Evolutionary conservation across 2,113 vertebrate genomes (phyloP).

Genomic region (Pluvialis apricaria): DNA sequence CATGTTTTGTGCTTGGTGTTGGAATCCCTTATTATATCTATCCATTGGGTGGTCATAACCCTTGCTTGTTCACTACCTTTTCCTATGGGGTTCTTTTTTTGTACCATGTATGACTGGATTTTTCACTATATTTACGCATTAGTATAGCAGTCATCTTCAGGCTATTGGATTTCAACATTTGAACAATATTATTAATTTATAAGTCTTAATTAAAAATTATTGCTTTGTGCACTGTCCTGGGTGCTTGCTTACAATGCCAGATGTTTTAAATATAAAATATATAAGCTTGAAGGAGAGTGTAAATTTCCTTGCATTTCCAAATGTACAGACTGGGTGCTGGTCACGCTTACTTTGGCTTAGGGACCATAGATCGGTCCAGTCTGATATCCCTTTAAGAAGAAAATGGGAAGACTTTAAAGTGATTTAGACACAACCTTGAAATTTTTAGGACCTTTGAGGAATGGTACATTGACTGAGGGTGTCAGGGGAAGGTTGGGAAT

Average conservation of each 20-base stretch:
- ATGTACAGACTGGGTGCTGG: neutral
- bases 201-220: neutral
- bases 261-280: neutral
- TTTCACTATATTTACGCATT: neutral
- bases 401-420: neutral
- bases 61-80: neutral
- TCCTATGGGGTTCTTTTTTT: neutral
- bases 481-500: neutral
- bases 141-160: neutral
- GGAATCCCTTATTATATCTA: neutral
- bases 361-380: neutral
- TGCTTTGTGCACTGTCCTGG: neutral
- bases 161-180: neutral
- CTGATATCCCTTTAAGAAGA: neutral
- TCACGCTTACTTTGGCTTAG: neutral
- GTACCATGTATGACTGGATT: neutral
- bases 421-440: neutral
- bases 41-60: neutral
- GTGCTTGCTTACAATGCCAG: neutral
- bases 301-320: neutral
- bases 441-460: neutral
- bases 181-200: neutral
- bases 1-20: neutral
- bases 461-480: neutral
- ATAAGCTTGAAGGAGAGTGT: neutral